Percentiles rank a stretch among this genome's conserved stretches.
Evolutionary conservation across 2,888 invertebrate genomes (phyloP).

Genomic region (Aporophyla nigra): DNA sequence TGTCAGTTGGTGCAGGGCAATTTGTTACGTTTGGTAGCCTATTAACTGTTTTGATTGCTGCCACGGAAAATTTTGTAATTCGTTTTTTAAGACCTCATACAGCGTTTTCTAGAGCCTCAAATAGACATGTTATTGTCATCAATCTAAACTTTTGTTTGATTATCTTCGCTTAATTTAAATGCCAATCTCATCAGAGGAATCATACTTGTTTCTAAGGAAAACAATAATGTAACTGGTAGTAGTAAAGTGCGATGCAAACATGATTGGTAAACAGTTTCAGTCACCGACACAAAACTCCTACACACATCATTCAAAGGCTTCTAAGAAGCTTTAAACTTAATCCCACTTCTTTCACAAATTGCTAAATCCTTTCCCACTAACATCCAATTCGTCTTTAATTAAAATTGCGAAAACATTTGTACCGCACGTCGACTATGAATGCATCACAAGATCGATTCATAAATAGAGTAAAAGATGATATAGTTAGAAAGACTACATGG

Average conservation of each 20-base stretch:
- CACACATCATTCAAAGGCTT: conserved; percentile 7
- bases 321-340: not conserved
- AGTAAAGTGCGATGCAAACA: not conserved
- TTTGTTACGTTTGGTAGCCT: conserved; percentile 12
- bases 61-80: not conserved
- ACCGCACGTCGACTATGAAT: no score
- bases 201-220: not conserved
- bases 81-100: no score
- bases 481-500: not conserved
- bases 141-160: no score
- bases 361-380: not conserved
- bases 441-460: not conserved
- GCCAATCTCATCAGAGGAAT: not conserved
- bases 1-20: conserved; percentile 26
- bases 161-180: no score
- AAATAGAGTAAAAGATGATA: not conserved
- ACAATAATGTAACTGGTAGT: not conserved
- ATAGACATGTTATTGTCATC: no score
- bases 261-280: conserved; percentile 5
- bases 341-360: not conserved
- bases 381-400: not conserved
- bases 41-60: conserved; percentile 20
- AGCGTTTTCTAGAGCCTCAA: no score
- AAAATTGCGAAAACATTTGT: not conserved
- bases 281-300: not conserved